phyloP scores from a whole-genome alignment of 2,113 vertebrate genomes.

The Terrapene triunguis region DNA sequence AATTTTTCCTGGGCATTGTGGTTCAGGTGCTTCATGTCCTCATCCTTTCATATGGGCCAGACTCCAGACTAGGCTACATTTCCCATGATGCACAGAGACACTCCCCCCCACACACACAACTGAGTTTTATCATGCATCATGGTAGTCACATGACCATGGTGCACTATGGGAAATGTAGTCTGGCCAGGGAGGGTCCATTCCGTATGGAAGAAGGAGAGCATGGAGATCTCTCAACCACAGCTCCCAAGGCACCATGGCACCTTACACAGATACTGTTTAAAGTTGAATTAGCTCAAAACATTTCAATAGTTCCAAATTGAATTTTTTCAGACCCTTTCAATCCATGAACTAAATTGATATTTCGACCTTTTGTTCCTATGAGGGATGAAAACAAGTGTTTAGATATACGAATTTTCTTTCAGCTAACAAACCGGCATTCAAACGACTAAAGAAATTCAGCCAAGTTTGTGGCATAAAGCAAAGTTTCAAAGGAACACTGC shows the following conservation, averaged over 20 bases:
- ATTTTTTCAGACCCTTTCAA: rapidly evolving
- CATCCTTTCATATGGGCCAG: neutral
- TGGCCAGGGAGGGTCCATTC: neutral
- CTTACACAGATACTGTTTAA: rapidly evolving
- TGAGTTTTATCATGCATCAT: neutral
- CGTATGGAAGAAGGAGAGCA: neutral
- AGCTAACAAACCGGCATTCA: neutral
- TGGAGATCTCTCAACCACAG: neutral
- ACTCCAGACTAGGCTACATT: neutral
- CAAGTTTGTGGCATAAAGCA: neutral
- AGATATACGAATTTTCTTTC: neutral
- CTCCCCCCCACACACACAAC: too few relatives aligned
- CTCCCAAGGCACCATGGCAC: neutral
- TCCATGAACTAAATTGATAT: rapidly evolving
- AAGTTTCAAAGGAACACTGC: neutral
- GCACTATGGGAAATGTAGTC: neutral
- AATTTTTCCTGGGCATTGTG: neutral
- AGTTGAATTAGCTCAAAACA: neutral
- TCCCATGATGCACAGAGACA: neutral
- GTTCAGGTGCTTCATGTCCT: neutral
- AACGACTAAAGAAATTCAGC: rapidly evolving
- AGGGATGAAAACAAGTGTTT: neutral
- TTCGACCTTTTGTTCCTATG: neutral
- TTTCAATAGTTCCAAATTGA: rapidly evolving
- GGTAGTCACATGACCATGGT: neutral